phyloP scores from a whole-genome alignment of 1,140 invertebrate species.

The Orius insidiosus region DNA sequence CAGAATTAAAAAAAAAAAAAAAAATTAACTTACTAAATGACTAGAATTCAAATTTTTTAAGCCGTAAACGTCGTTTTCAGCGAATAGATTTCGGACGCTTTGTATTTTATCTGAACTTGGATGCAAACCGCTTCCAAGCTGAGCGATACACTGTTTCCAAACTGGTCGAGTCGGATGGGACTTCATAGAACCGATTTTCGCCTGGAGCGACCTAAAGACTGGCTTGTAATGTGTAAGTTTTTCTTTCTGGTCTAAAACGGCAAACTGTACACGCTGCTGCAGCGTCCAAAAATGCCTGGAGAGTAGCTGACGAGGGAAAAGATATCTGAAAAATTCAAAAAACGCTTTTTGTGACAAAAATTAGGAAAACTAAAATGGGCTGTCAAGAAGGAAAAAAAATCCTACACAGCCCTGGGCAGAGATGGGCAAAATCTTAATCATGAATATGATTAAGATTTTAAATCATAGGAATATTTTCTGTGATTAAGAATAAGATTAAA shows the following conservation, averaged over 20 bases:
- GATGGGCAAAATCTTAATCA: too few species aligned
- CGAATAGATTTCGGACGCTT: constrained; percentile 28
- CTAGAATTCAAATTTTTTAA: constrained; percentile 20
- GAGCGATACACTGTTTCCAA: constrained; percentile 19
- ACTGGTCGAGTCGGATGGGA: constrained; percentile 9
- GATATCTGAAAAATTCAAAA: constrained; percentile 36
- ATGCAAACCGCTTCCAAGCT: constrained; percentile 31
- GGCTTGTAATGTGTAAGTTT: constrained; percentile 43
- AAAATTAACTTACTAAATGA: constrained; percentile 31
- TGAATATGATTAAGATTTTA: too few species aligned
- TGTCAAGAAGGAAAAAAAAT: background rate
- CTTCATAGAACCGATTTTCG: constrained; percentile 17
- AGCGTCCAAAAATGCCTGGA: constrained; percentile 74
- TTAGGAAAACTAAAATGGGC: constrained; percentile 1
- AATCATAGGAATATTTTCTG: too few species aligned
- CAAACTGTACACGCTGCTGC: constrained; percentile 58
- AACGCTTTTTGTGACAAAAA: too few species aligned
- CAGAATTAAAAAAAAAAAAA: constrained; percentile 15
- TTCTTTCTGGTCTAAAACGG: constrained; percentile 37
- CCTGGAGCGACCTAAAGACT: constrained; percentile 32
- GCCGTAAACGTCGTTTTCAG: constrained; percentile 26
- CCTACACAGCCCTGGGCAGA: too few species aligned
- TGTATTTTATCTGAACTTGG: constrained; percentile 28
- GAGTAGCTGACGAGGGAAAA: constrained; percentile 48
- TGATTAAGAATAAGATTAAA: too few species aligned